Evolutionary conservation across 2,888 invertebrate species (phyloP).

Genomic region (Microctonus aethiopoides): DNA sequence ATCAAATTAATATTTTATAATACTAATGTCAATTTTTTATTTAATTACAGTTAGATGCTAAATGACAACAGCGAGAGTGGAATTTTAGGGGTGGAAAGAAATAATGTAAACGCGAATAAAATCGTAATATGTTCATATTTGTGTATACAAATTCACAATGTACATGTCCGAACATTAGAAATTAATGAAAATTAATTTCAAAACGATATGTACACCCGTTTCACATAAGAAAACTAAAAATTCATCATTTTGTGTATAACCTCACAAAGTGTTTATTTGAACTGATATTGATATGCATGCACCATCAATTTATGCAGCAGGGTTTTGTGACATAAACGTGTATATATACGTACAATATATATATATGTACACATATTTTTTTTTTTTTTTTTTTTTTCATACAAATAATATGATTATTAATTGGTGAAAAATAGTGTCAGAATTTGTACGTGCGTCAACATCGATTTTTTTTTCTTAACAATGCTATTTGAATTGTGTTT

Average conservation of each 20-base stretch:
- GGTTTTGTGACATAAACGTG: not conserved
- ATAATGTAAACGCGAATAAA: not conserved
- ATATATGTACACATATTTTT: not conserved
- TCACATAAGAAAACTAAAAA: not conserved
- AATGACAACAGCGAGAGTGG: not conserved
- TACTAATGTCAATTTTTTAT: not conserved
- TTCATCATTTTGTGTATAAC: not conserved
- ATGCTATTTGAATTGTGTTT: not conserved
- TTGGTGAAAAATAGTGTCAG: not conserved
- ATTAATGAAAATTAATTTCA: not conserved
- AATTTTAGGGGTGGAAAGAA: not conserved
- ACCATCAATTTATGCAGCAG: not conserved
- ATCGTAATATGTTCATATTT: not conserved
- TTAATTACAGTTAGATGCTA: not conserved
- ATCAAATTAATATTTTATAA: not conserved
- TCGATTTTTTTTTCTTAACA: not conserved
- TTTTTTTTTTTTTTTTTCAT: not conserved
- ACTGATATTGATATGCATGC: not conserved
- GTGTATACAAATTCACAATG: not conserved
- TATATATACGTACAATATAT: not conserved
- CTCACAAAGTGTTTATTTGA: not conserved
- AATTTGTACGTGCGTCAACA: not conserved
- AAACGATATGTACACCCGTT: not conserved
- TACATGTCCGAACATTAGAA: not conserved
- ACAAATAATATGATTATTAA: not conserved